phyloP scores from a whole-genome alignment of 2,888 invertebrate species.

The Lithophane leautieri region DNA sequence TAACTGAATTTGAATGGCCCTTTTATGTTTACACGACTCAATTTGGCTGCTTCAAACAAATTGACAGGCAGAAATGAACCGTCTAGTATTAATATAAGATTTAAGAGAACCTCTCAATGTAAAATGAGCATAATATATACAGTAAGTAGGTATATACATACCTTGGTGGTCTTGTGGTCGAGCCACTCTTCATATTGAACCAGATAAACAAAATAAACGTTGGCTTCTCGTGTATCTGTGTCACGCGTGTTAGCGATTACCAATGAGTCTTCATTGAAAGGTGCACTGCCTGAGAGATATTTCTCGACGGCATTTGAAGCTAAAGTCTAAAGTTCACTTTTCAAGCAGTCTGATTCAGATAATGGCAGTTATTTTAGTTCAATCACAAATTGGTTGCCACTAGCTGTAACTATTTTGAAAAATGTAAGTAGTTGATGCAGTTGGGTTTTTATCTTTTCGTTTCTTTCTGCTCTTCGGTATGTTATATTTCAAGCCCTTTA shows the following conservation, averaged over 20 bases:
- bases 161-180: background rate
- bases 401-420: background rate
- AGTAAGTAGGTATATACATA: background rate
- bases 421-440: background rate
- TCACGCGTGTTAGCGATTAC: constrained; percentile 14
- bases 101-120: background rate
- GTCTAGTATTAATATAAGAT: too few relatives aligned
- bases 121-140: background rate
- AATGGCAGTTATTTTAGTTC: background rate
- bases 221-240: constrained; percentile 2
- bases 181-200: constrained; percentile 4
- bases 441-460: background rate
- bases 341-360: background rate
- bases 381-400: background rate
- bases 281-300: too few relatives aligned
- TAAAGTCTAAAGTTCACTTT: background rate
- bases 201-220: constrained; percentile 8
- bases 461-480: background rate
- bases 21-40: background rate
- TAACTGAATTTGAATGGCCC: background rate
- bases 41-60: background rate
- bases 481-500: background rate
- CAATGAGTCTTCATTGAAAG: background rate
- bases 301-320: too few relatives aligned
- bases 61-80: background rate